Evolutionary conservation across 64 coral and sea anemone species (phyloP).

Genomic region (Anthopleura sola): DNA sequence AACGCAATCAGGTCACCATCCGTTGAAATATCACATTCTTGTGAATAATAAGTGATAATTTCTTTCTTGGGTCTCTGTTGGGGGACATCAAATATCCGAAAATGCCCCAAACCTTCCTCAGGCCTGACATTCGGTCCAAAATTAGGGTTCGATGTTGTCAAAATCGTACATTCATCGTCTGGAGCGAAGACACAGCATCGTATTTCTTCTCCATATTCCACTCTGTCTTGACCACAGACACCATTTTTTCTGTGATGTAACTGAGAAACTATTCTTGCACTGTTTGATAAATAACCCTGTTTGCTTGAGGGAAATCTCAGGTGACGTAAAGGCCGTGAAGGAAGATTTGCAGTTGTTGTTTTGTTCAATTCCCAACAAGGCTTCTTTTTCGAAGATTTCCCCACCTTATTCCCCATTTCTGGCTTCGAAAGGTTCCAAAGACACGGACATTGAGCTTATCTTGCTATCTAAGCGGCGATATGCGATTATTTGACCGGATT

Average conservation of each 20-base stretch:
- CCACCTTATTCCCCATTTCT: slow-evolving; percentile 82
- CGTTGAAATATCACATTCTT: slow-evolving; percentile 83
- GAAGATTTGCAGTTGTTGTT: slow-evolving; percentile 36
- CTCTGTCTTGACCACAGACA: slow-evolving; percentile 31
- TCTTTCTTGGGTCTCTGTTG: slow-evolving; percentile 64
- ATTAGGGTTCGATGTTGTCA: slow-evolving; percentile 55
- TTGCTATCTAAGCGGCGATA: not conserved
- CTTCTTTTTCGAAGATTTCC: slow-evolving; percentile 55
- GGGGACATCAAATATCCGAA: slow-evolving; percentile 77
- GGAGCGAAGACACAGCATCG: slow-evolving; percentile 81
- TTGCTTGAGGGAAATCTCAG: slow-evolving; percentile 32
- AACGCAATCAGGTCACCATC: slow-evolving; percentile 84
- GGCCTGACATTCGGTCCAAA: slow-evolving; percentile 47
- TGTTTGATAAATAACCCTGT: slow-evolving; percentile 38
- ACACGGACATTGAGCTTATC: slow-evolving; percentile 1
- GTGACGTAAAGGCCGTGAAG: slow-evolving; percentile 58
- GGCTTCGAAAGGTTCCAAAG: not conserved
- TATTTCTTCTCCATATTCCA: slow-evolving; percentile 60
- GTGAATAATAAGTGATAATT: slow-evolving; percentile 79
- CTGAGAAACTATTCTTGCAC: slow-evolving; percentile 50
- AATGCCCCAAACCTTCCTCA: slow-evolving; percentile 69
- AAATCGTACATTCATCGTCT: slow-evolving; percentile 68
- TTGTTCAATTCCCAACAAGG: slow-evolving; percentile 37
- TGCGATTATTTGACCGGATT: slow-evolving; percentile 13
- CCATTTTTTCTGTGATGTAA: slow-evolving; percentile 50